These are phyloP conservation scores for Mesorhabditis belari DNA, from an alignment of 2,888 invertebrate species.

Conservation along the genomic window DNA sequence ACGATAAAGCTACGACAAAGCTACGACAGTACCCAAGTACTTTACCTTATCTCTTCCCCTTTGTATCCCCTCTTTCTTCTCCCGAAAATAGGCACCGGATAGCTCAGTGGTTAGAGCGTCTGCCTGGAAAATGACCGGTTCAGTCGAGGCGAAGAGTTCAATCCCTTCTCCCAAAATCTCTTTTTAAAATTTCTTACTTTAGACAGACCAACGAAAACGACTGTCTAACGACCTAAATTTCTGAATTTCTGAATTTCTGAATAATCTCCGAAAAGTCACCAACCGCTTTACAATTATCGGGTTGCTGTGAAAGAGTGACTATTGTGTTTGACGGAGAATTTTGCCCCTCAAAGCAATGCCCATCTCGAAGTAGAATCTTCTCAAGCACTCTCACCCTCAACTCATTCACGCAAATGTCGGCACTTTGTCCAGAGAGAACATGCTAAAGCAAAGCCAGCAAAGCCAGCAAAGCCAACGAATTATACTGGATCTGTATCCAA, in stretches of 20 bases:
- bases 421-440: not conserved
- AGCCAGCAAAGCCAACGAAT: too few relatives aligned
- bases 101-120: conserved; percentile 54
- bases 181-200: too few relatives aligned
- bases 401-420: not conserved
- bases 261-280: too few relatives aligned
- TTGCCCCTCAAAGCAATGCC: conserved; percentile 15
- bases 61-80: not conserved
- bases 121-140: conserved; percentile 75
- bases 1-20: not conserved
- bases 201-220: not conserved
- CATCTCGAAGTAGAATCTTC: not conserved
- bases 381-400: not conserved
- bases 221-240: conserved; percentile 6
- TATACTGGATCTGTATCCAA: too few relatives aligned
- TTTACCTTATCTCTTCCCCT: not conserved
- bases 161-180: conserved; percentile 11
- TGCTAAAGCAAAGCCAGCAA: not conserved
- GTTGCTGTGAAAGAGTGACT: conserved; percentile 12
- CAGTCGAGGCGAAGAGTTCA: conserved; percentile 68
- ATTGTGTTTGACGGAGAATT: conserved; percentile 16
- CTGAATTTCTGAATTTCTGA: too few relatives aligned
- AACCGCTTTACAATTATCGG: conserved; percentile 16
- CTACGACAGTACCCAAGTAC: not conserved
- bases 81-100: not conserved